Evolutionary conservation across 2,797 vertebrate genomes (phyloP), one percentile per base, ranked within the genome.

Genomic region (Crax fasciolata): DNA sequence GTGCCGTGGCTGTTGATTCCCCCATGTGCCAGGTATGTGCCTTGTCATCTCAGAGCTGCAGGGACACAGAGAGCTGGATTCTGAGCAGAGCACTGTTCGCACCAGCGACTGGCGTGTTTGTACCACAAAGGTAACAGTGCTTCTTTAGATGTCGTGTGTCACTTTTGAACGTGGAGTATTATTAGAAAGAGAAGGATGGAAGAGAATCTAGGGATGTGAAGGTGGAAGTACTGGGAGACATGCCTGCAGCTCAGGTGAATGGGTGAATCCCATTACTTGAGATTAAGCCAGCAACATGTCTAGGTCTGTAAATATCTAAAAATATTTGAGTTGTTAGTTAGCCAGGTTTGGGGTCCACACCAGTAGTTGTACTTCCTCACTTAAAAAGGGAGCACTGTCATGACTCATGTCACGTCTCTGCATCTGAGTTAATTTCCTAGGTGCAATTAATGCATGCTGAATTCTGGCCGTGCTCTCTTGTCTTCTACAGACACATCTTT

Each of bases 21-120:
- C 24, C 38, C 43, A 13, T 55, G 16, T 24, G 39, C 21, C 23
- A 43, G 2, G 6, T 30, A 54, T 4, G 32, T 68, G 32, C 27
- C 65, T 35, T 10, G 2, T 17, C 35, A 7, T 80, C 61, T 90
- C 10, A 8, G 57, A 74, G 39, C 52, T 48, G 7, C 4, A 57
- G 41, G 30, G n/a, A 23, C 28, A 18, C 11, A 14, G 76, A 52
- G 27, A 21, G 55, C 11, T 62, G 51, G 74, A 32, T 43, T 75
- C 0, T 0, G 8, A 44, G 10, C 0, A 0, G 8, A 41, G 3
- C 24, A 4, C 28, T 38, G 21, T 35, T 77, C 59, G 35, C 16
- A 44, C 20, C 20, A 24, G 14, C 4, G 13, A 11, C 76, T 59
- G 58, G 11, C 49, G 27, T 13, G 21, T 30, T 83, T 58, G 4